Evolutionary conservation across 1,140 invertebrate genomes (phyloP), one percentile per base, ranked within the genome.

Genomic region (Lethocerus indicus): DNA sequence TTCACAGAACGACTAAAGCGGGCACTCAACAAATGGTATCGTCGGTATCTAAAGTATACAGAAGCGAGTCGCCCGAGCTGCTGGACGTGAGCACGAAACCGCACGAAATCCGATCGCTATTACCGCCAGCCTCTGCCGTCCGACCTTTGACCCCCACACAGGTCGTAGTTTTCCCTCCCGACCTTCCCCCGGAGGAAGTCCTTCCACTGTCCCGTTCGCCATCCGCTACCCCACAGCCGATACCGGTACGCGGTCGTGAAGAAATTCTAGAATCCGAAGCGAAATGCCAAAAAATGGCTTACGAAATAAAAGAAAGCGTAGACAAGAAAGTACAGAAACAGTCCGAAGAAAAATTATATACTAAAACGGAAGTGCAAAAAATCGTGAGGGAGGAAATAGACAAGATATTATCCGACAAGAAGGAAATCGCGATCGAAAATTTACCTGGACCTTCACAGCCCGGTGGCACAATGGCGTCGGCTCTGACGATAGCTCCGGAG

Each of bases 91-190:
- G 42, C 25, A 36, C 40, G 3, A 54, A 49, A 44, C 57, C 57
- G 12, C 46, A 55, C 28, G 55, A 48, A 18, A 40, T 41, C 12
- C 45, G 28, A 9, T 53, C 57, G 12, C 29, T 54, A n/a, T 40
- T 56, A 5, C 55, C 53, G 7, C 53, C 55, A 24, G 55, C 55
- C 16, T 51, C 32, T 13, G 35, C 52, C 6, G 43, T 50, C 1
- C 26, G 54, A 20, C 50, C 53, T 14, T 18, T 57, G 7, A 55
- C 54, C 14, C 57, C 59, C 1, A 41, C 46, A 25, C 55, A 54
- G 23, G 36, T 52, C 4, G 41, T 60, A 3, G 46, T 52, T 12
- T 60, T 59, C 29, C 59, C 59, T 18, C 57, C 59, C 13, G 49
- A 59, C 18, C 36, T 59, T 14, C 56, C 57, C 25, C 36, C 14